Base-by-base conservation (phyloP, 2,888 invertebrate species). In the Brachylomia viminalis region DNA sequence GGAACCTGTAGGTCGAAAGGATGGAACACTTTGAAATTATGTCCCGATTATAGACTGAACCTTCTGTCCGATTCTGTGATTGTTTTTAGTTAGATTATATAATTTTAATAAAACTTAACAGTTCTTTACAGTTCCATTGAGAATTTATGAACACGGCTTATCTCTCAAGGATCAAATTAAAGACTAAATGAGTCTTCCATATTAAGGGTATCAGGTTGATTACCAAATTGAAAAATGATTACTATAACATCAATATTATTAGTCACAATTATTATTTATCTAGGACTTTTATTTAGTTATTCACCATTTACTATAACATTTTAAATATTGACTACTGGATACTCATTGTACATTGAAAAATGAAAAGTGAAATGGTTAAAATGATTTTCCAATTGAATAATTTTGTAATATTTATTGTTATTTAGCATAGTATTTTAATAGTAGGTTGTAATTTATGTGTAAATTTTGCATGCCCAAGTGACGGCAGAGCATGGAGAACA, bases 1-100 rank as follows among this genome's bases (percentile, higher is more conserved):
- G 0, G 99, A 99, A 49, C 99, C 98, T 98, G 93, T 0, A 5
- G n/a, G 66, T 4, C 17, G 54, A 20, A 10, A 17, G 1, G 11
- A 15, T 30, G 42, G 10, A 20, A 10, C 7, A 23, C 33, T 33
- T 11, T 33, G 5, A 33, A 23, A 59, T 11, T 11, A 59, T 23
- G 59, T 59, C 11, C 33, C 2, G 20, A 23, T 59, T 23, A 33
- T 59, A 59, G 6, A 33, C 23, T 1, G 33, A 59, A 20, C 59
- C 11, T 30, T 4, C 6, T 30, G 20, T 11, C 20, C 20, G 30
- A 20, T 59, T 59, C 11, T 59, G 30, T 58, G 30, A 58, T 30
- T 30, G n/a, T 54, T 56, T 58, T 58, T 59, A 10, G 30, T 59
- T 33, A 56, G 1, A 8, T 6, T 42, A 38, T 38, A 38, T 38